These are phyloP conservation scores for Hypena proboscidalis DNA, from an alignment of 2,888 invertebrate species.

Conservation along the genomic window DNA sequence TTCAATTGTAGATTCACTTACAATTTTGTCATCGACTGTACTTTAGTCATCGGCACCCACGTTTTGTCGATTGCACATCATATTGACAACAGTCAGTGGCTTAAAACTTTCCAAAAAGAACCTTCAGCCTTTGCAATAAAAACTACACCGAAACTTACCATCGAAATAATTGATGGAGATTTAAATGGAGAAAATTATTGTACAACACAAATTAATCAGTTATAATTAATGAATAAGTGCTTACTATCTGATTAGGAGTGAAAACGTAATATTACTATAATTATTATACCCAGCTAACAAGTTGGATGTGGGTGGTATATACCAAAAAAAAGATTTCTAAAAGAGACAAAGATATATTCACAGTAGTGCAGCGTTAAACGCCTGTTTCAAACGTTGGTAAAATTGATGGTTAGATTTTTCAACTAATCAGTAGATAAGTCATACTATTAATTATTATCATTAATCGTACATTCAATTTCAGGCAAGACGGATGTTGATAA, in stretches of 20 bases:
- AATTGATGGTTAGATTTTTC: too few species aligned
- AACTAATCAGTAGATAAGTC: too few species aligned
- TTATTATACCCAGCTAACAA: slow-evolving; percentile 24
- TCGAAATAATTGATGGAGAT: slow-evolving; percentile 39
- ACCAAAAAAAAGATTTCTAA: too few species aligned
- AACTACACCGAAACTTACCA: slow-evolving; percentile 10
- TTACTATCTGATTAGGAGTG: slow-evolving; percentile 22
- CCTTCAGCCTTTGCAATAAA: slow-evolving; percentile 16
- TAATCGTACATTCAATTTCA: too few species aligned
- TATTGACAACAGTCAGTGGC: slow-evolving; percentile 25
- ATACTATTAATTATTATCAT: too few species aligned
- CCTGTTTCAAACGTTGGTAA: too few species aligned
- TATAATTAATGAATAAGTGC: slow-evolving; percentile 34
- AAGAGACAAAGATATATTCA: neutral
- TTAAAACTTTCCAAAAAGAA: slow-evolving; percentile 11
- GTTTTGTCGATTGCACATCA: slow-evolving; percentile 40
- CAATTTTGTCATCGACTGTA: slow-evolving; percentile 31
- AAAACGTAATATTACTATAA: too few species aligned
- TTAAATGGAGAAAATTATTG: slow-evolving; percentile 35
- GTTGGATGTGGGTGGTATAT: slow-evolving; percentile 24
- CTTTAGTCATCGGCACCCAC: slow-evolving; percentile 42
- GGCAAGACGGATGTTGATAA: too few species aligned
- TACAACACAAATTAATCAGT: slow-evolving; percentile 41
- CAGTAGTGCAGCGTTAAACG: neutral
- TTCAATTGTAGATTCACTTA: neutral